Base-by-base conservation (phyloP, 2,797 vertebrate species). In the Parotocinclus haroldoi region DNA sequence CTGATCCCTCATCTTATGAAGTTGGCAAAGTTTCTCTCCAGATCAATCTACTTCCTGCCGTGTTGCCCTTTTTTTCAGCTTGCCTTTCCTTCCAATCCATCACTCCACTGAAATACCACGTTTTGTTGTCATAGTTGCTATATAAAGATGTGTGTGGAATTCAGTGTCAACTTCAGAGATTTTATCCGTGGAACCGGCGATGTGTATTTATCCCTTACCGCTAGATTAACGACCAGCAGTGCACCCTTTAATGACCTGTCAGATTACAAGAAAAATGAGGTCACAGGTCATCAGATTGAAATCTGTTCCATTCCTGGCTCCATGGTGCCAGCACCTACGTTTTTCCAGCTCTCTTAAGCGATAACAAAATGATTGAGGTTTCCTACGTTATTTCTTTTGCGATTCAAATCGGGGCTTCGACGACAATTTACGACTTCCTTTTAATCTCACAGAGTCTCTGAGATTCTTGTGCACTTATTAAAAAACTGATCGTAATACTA, bases 181-280 rank as follows among this genome's bases (percentile, higher is more conserved):
- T 76, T 83, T 76, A 55, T 17, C 66, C 52, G 63, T 13, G 79
- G 75, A 83, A 81, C 73, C 72, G 76, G 79, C 78, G 80, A 83
- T 76, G 81, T 68, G 79, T 82, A 73, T 71, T 81, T 81, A 86
- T 89, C 84, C 77, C 75, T 83, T 81, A 75, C 74, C 54, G 52
- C 63, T 61, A 87, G 88, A 90, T 87, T 81, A 85, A 90, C 86
- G 79, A 74, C 62, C 65, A 74, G 80, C 80, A 67, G 81, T 78
- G 73, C 76, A 46, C 78, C 63, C 68, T 79, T 83, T 87, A 87
- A 87, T 85, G 87, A 88, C 84, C 85, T 87, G 86, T 86, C 87
- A 83, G 75, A 88, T 84, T 81, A 79, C 40, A 62, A 82, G 74
- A 86, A 84, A 89, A 88, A 89, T 88, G 85, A 72, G 86, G 84